phyloP scores from a whole-genome alignment of 2,113 vertebrate genomes.

The Phycodurus eques region DNA sequence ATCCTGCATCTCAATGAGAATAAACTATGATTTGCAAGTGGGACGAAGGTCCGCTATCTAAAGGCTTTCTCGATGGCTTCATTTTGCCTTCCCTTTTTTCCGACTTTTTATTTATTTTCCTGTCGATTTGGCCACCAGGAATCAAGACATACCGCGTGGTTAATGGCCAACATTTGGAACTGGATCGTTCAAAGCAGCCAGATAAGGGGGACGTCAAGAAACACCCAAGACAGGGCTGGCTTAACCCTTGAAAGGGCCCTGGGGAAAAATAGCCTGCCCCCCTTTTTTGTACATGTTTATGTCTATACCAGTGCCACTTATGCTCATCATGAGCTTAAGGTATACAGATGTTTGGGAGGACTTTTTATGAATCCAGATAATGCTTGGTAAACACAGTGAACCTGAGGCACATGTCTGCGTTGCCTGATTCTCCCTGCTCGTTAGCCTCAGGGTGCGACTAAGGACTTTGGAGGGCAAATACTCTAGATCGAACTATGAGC shows the following conservation, averaged over 20 bases:
- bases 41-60: not conserved
- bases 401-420: not conserved
- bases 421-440: not conserved
- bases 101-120: not conserved
- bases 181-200: not conserved
- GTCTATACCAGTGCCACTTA: not conserved
- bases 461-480: not conserved
- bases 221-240: not conserved
- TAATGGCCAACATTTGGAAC: not conserved
- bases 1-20: slow-evolving; percentile 43
- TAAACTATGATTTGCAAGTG: slow-evolving; percentile 25
- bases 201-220: not conserved
- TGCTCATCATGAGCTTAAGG: not conserved
- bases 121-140: slow-evolving; percentile 5
- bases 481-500: too few relatives aligned
- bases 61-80: slow-evolving; percentile 5
- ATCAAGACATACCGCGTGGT: not conserved
- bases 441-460: not conserved
- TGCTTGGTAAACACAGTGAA: not conserved
- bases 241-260: not conserved
- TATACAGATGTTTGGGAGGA: not conserved
- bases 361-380: not conserved
- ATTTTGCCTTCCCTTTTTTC: not conserved
- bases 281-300: not conserved
- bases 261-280: not conserved